A percentile compares a stretch with the other conserved stretches of the same genome.
These are phyloP conservation scores for Pelochelys cantorii DNA, from an alignment of 2,797 vertebrate genomes.

Conservation along the genomic window DNA sequence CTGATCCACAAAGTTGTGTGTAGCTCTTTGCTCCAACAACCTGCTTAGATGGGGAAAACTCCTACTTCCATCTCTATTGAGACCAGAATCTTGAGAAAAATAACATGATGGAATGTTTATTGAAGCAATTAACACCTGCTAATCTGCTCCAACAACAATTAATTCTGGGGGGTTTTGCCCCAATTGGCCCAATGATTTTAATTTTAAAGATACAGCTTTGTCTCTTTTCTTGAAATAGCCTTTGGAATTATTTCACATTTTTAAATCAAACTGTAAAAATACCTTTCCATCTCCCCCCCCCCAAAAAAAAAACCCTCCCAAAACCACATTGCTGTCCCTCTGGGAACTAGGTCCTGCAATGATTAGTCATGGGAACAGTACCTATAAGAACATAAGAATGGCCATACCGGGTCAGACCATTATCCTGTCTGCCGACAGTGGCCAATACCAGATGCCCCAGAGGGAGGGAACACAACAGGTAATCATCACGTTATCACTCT, in stretches of 20 bases:
- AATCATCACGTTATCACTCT: no score
- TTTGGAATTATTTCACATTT: background rate
- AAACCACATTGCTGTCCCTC: background rate
- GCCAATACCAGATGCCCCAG: no score
- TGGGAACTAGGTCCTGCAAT: background rate
- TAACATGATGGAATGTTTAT: accelerated
- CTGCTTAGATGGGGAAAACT: background rate
- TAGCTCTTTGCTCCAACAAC: slow-evolving; percentile 1
- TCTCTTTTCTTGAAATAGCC: background rate
- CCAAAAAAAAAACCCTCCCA: background rate
- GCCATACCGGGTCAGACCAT: no score
- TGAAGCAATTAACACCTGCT: background rate
- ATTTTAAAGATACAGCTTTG: background rate
- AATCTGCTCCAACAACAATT: background rate
- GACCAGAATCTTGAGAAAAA: accelerated
- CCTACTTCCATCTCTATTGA: background rate
- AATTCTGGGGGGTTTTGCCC: background rate
- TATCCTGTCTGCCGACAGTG: no score
- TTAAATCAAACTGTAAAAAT: background rate
- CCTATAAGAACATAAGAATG: background rate
- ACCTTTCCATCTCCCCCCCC: background rate
- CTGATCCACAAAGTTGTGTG: accelerated
- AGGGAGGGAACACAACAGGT: no score
- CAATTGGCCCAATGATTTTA: background rate
- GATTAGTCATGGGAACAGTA: background rate